Conservation (phyloP, 2,113 vertebrate genomes). For the Ginglymostoma cirratum region DNA sequence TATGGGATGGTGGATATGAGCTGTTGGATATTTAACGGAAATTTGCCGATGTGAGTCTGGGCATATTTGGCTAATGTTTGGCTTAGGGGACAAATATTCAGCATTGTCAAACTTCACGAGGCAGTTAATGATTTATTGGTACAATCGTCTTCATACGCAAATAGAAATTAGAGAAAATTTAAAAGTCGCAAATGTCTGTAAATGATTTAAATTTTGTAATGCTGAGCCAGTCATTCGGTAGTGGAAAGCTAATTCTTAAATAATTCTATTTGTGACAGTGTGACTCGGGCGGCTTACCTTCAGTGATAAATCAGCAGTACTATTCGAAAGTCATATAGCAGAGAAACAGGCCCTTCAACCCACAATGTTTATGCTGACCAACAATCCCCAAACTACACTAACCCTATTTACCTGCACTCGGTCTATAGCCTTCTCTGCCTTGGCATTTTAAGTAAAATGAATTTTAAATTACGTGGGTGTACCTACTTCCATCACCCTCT, state of each 20-base stretch:
- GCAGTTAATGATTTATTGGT: not conserved
- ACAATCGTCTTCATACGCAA: not conserved
- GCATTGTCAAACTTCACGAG: not conserved
- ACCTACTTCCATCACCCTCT: no score
- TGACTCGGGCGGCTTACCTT: not conserved
- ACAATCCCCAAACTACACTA: no score
- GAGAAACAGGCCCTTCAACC: no score
- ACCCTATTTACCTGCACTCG: no score
- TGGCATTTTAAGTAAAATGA: no score
- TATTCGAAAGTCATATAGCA: no score
- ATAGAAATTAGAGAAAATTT: not conserved
- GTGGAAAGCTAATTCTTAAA: not conserved
- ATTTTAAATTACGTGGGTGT: no score
- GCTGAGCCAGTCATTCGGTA: not conserved
- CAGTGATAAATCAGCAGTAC: no score
- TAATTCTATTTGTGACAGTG: not conserved
- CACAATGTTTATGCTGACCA: no score
- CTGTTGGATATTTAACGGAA: not conserved
- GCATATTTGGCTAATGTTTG: not conserved
- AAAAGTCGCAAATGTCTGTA: not conserved
- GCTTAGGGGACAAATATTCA: not conserved
- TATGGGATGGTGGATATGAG: not conserved
- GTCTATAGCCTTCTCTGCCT: no score
- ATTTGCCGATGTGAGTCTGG: not conserved
- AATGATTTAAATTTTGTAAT: not conserved